phyloP scores from a whole-genome alignment of 2,797 vertebrate genomes.

The Neopelma chrysocephalum region DNA sequence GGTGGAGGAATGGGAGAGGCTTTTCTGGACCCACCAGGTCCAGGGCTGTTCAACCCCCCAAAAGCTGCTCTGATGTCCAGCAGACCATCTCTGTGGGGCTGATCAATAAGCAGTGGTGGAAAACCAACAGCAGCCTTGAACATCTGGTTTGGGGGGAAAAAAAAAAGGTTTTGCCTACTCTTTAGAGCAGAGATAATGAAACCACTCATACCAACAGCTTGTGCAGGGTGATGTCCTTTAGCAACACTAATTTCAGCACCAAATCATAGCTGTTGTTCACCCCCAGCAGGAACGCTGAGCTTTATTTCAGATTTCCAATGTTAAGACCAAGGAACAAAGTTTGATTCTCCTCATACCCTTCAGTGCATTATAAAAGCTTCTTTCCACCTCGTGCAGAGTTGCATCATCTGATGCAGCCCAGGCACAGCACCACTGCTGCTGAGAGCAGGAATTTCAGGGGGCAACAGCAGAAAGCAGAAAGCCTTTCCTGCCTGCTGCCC shows the following conservation, averaged over 20 bases:
- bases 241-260: not conserved
- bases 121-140: not conserved
- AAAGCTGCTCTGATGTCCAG: rapidly evolving
- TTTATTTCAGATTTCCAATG: not conserved
- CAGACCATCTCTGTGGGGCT: not conserved
- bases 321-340: not conserved
- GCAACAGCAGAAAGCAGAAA: not conserved
- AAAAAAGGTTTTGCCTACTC: not conserved
- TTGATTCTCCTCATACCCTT: not conserved
- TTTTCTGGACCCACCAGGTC: not conserved
- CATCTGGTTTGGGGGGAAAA: not conserved
- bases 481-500: not conserved
- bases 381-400: not conserved
- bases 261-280: not conserved
- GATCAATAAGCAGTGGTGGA: not conserved
- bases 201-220: not conserved
- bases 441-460: not conserved
- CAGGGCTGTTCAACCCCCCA: not conserved
- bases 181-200: not conserved
- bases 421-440: not conserved
- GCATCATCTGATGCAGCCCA: not conserved
- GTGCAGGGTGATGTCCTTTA: not conserved
- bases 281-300: not conserved
- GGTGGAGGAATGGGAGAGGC: not conserved
- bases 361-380: not conserved